Base-by-base conservation (phyloP, 37 sponge, comb jelly and placozoan species). In the Trichoplax adhaerens region DNA sequence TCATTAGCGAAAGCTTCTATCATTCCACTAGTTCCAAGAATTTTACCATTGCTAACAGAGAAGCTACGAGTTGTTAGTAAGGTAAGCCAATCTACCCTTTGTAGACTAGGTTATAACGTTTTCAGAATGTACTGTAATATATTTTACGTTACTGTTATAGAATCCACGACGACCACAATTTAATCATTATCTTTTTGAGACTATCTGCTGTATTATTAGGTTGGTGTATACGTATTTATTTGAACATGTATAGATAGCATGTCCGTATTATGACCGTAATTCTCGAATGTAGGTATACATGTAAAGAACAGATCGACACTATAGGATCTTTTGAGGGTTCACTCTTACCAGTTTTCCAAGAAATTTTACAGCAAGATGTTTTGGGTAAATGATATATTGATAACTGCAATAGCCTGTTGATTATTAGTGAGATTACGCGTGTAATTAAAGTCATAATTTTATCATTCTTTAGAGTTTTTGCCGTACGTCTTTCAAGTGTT, bases 101-200 rank as follows among this genome's bases (percentile, higher is more conserved):
- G 52, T 51, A 66, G 50, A 66, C 50, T 50, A 66, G 50, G 50
- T 12, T 66, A 51, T 66, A 53, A 51, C 50, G 68, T 66, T 51
- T 7, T 66, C 6, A 66, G 68, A 7, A 52, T 69, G 71, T 69
- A 69, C 57, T 58, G 57, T 57, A 58, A 69, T 57, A 69, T 57
- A 57, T 57, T 57, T 58, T 57, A 58, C 71, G 58, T 69, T 57
- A 69, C 0, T 69, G 71, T 29, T 29, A 29, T 70, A 83, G 77
- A 98, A 98, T 57, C 99, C 99, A 0, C 86, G 84, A 63, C 86
- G 89, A 58, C 99, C 99, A 1, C 91, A 98, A 77, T 98, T 98
- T 71, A 98, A 98, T 76, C 99, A 98, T 69, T 98, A 93, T 72
- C 82, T 98, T 50, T 98, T 98, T 84, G 99, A 98, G 74, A 81